Evolutionary conservation across 2,797 vertebrate species (phyloP).

Genomic region (Emydoidea blandingii): DNA sequence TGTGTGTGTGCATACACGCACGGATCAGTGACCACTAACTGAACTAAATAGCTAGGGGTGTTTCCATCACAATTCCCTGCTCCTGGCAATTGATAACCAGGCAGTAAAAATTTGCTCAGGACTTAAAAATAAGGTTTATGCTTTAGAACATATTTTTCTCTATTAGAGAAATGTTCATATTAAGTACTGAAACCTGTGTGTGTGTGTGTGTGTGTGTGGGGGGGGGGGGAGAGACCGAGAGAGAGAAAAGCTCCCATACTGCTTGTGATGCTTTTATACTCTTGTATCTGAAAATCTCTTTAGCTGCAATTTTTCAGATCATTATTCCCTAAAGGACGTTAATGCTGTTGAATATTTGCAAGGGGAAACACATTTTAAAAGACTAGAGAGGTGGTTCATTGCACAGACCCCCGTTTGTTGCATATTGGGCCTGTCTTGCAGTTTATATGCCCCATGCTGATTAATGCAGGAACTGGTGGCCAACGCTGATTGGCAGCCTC

Average conservation of each 20-base stretch:
- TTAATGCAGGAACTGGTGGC: neutral
- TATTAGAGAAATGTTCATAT: rapidly evolving
- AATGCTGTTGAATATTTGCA: neutral
- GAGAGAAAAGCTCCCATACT: neutral
- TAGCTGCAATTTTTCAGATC: neutral
- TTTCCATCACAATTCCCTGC: constrained; percentile 8
- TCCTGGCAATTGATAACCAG: constrained; percentile 5
- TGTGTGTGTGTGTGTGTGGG: too few species aligned
- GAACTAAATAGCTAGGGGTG: neutral
- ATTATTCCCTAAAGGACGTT: neutral
- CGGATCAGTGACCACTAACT: constrained; percentile 5
- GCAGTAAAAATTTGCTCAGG: constrained; percentile 8
- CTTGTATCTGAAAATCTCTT: neutral
- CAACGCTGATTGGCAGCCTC: neutral
- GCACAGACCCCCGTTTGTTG: neutral
- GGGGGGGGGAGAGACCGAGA: neutral
- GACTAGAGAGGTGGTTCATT: neutral
- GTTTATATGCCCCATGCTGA: neutral
- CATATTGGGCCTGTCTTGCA: rapidly evolving
- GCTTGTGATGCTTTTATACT: neutral
- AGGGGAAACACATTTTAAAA: neutral
- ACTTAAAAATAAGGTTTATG: constrained; percentile 13
- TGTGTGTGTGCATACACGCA: neutral
- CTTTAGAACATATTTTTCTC: neutral
- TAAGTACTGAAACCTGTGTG: neutral